phyloP scores from a whole-genome alignment of 2,113 vertebrate genomes.

The Rissa tridactyla region DNA sequence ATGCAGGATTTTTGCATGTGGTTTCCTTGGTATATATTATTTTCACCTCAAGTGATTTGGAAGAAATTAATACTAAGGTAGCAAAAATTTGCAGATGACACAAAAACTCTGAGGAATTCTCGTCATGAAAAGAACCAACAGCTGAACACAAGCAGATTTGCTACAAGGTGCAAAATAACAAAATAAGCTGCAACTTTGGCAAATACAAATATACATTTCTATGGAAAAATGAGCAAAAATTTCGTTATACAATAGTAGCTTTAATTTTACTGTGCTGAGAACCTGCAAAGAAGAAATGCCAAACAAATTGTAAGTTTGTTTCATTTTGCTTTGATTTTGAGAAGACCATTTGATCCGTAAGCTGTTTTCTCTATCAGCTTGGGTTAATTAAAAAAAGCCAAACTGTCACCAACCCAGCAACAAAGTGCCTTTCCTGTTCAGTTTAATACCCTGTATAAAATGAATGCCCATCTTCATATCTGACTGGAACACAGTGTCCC shows the following conservation, averaged over 20 bases:
- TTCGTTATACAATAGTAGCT: neutral
- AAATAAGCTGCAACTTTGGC: neutral
- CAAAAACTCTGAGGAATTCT: neutral
- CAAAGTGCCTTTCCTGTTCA: neutral
- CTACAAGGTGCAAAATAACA: neutral
- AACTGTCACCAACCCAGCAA: neutral
- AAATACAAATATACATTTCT: neutral
- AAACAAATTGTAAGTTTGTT: neutral
- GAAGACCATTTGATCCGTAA: neutral
- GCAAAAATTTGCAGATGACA: neutral
- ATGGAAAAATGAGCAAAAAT: neutral
- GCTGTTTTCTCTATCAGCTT: neutral
- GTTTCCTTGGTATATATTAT: neutral
- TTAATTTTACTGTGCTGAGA: neutral
- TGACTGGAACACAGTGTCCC: neutral
- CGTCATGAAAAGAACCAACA: neutral
- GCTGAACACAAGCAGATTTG: neutral
- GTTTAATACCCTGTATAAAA: neutral
- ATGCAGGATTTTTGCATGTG: rapidly evolving
- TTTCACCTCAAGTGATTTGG: neutral
- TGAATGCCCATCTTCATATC: neutral
- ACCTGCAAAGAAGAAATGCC: neutral
- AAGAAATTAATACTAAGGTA: neutral
- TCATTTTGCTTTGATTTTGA: neutral
- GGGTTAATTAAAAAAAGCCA: neutral